Evolutionary conservation across 2,113 vertebrate genomes (phyloP).

Genomic region (Emberiza fucata): DNA sequence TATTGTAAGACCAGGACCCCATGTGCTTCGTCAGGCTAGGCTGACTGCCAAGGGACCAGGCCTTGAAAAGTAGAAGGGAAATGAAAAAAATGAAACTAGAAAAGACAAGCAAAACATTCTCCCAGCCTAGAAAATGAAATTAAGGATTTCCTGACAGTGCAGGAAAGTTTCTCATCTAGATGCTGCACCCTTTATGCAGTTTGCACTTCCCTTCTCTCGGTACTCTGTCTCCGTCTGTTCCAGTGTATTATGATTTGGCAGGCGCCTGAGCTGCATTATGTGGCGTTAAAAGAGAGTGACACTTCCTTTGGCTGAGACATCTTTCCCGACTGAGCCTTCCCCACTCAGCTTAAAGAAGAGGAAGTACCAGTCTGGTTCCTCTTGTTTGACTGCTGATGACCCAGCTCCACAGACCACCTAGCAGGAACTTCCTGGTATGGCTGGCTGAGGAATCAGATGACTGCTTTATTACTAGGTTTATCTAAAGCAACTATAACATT

Average conservation of each 20-base stretch:
- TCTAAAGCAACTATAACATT: background rate
- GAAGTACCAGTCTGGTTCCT: slow-evolving; percentile 15
- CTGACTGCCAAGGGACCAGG: slow-evolving; percentile 14
- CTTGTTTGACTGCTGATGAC: slow-evolving; percentile 41
- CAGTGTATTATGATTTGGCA: slow-evolving; percentile 23
- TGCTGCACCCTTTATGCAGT: background rate
- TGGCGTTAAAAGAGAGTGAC: slow-evolving; percentile 15
- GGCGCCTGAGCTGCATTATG: background rate
- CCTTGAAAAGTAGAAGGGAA: background rate
- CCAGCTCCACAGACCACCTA: background rate
- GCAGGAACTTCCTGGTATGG: background rate
- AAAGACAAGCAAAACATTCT: background rate
- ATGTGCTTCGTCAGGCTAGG: background rate
- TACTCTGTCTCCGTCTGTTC: slow-evolving; percentile 3
- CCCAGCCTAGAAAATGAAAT: background rate
- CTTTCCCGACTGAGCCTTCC: slow-evolving; percentile 30
- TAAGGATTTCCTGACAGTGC: background rate
- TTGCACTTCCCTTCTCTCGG: background rate
- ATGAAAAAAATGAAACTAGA: background rate
- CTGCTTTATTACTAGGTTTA: background rate
- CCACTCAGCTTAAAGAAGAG: background rate
- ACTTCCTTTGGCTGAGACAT: slow-evolving; percentile 16
- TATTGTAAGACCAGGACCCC: background rate
- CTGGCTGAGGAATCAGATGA: background rate
- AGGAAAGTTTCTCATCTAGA: background rate